phyloP scores from a whole-genome alignment of 2,113 vertebrate genomes.

The Ctenodactylus gundi region DNA sequence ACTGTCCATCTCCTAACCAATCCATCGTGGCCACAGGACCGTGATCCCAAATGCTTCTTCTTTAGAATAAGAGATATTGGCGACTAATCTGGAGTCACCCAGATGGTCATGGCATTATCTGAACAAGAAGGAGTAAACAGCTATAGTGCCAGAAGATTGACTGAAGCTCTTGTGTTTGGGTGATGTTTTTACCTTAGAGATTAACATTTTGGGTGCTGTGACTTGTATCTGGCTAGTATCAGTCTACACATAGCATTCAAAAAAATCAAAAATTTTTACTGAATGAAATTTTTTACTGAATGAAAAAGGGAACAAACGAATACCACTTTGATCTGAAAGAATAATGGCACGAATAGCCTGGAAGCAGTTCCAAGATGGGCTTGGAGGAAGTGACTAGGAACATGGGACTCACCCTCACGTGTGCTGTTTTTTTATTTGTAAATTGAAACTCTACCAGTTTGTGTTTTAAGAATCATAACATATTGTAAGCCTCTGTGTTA shows the following conservation, averaged over 20 bases:
- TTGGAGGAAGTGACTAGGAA: neutral
- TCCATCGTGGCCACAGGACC: neutral
- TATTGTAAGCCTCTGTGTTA: neutral
- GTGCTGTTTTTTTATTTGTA: neutral
- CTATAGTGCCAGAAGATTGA: neutral
- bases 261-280: slow-evolving; percentile 1
- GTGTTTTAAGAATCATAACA: neutral
- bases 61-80: neutral
- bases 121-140: neutral
- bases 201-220: neutral
- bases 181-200: neutral
- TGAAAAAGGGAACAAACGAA: slow-evolving; percentile 27
- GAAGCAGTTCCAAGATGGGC: neutral
- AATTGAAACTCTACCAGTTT: neutral
- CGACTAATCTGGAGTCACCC: neutral
- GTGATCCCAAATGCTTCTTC: neutral
- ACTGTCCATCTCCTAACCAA: neutral
- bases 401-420: neutral
- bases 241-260: neutral
- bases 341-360: neutral
- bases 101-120: neutral
- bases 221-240: neutral
- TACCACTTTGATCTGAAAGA: neutral
- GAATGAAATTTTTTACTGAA: slow-evolving; percentile 9
- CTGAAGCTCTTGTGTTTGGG: neutral